Conservation (phyloP, 2,113 vertebrate species). For the Rattus rattus region DNA sequence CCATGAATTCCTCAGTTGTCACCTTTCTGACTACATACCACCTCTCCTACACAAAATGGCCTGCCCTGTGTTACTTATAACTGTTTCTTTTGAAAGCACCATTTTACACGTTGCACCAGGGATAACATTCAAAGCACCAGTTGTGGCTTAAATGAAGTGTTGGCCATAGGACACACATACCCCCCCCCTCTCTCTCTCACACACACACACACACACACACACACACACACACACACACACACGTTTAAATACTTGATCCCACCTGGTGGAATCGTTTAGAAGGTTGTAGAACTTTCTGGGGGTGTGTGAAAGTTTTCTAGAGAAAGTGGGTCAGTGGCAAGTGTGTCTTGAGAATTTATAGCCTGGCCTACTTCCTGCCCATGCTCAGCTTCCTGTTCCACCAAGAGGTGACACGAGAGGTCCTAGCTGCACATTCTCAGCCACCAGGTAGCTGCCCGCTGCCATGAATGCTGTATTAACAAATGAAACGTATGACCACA, state of each 20-base stretch:
- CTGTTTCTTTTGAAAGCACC: background rate
- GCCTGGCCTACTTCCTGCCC: background rate
- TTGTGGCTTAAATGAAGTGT: background rate
- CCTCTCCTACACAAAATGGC: slow-evolving; percentile 15
- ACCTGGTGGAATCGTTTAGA: too few species aligned
- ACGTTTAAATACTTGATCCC: background rate
- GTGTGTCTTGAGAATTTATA: background rate
- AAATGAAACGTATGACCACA: background rate
- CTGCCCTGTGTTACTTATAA: background rate
- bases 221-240: background rate
- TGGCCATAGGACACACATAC: too few species aligned
- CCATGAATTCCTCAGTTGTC: background rate
- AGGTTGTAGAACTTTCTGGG: background rate
- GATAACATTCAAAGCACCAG: background rate
- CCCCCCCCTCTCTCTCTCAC: too few species aligned
- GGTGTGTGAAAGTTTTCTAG: background rate
- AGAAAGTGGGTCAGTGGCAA: background rate
- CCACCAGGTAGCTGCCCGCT: too few species aligned
- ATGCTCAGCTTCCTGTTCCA: background rate
- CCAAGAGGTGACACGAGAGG: background rate
- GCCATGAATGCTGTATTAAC: background rate
- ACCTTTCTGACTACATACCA: background rate
- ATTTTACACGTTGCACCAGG: background rate
- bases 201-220: too few species aligned
- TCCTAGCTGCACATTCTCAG: rapidly evolving